Percentiles rank a stretch among this genome's conserved stretches.
Evolutionary conservation across 2,113 vertebrate species (phyloP).

Genomic region (Oenanthe melanoleuca): DNA sequence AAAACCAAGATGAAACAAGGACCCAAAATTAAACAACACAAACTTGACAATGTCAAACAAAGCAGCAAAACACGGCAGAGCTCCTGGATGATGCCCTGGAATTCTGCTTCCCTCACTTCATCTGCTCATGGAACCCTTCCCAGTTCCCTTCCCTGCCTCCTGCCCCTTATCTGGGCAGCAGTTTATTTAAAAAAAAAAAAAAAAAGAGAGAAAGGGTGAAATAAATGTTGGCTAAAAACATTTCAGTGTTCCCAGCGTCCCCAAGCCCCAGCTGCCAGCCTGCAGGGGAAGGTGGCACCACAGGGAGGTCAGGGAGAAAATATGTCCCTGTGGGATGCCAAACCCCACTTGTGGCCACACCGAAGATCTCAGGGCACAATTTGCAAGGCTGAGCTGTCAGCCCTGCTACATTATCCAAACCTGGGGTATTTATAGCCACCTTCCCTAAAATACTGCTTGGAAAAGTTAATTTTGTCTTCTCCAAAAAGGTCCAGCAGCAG

Average conservation of each 20-base stretch:
- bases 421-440: conserved; percentile 7
- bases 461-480: conserved; percentile 33
- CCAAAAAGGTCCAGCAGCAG: neutral
- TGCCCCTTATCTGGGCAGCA: conserved; percentile 22
- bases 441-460: conserved; percentile 35
- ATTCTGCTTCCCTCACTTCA: neutral
- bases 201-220: neutral
- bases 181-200: neutral
- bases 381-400: conserved; percentile 31
- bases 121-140: neutral
- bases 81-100: neutral
- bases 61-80: neutral
- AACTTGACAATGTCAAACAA: neutral
- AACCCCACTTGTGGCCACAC: conserved; percentile 28
- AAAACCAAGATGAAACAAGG: neutral
- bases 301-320: conserved; percentile 10
- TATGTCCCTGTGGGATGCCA: neutral
- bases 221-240: neutral
- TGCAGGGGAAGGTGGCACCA: neutral
- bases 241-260: neutral
- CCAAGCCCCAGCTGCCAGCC: neutral
- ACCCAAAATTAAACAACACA: neutral
- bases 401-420: neutral
- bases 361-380: neutral
- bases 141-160: neutral